These are phyloP conservation scores for Polyommatus iphigenia DNA, from an alignment of 2,888 invertebrate genomes.

Conservation along the genomic window DNA sequence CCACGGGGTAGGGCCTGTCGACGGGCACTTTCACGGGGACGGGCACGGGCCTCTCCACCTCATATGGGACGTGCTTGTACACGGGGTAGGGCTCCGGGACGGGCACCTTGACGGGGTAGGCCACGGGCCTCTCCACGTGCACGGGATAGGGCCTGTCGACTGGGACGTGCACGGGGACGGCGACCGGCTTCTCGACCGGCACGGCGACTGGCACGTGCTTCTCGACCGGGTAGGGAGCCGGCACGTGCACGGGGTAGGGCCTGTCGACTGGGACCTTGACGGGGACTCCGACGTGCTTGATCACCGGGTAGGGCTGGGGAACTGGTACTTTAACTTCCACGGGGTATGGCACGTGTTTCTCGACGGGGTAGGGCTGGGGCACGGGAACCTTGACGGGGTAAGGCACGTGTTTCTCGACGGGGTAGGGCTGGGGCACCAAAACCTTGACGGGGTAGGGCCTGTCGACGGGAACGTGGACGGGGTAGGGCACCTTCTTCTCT, in stretches of 20 bases:
- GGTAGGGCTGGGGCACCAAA: constrained; percentile 88
- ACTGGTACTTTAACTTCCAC: constrained; percentile 87
- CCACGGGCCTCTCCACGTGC: constrained; percentile 72
- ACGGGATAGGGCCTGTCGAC: constrained; percentile 83
- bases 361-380: constrained; percentile 88
- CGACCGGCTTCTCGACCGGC: constrained; percentile 83
- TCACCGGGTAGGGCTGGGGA: constrained; percentile 87
- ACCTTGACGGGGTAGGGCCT: constrained; percentile 90
- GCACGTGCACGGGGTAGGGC: constrained; percentile 85
- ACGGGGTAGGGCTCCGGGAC: constrained; percentile 82
- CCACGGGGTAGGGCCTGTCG: constrained; percentile 83
- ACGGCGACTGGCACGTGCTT: constrained; percentile 82
- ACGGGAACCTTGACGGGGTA: constrained; percentile 88
- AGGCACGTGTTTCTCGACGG: constrained; percentile 87
- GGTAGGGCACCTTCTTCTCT: constrained; percentile 87
- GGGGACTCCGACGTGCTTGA: constrained; percentile 82
- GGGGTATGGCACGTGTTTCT: constrained; percentile 86
- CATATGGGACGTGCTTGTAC: constrained; percentile 82
- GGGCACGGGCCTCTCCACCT: constrained; percentile 81
- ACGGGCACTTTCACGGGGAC: constrained; percentile 84
- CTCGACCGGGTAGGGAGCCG: constrained; percentile 81
- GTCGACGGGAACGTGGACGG: constrained; percentile 85
- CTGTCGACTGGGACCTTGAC: constrained; percentile 86
- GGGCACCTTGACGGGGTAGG: constrained; percentile 79
- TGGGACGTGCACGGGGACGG: constrained; percentile 82